phyloP scores from a whole-genome alignment of 2,797 vertebrate genomes.

The Pogoniulus pusillus region DNA sequence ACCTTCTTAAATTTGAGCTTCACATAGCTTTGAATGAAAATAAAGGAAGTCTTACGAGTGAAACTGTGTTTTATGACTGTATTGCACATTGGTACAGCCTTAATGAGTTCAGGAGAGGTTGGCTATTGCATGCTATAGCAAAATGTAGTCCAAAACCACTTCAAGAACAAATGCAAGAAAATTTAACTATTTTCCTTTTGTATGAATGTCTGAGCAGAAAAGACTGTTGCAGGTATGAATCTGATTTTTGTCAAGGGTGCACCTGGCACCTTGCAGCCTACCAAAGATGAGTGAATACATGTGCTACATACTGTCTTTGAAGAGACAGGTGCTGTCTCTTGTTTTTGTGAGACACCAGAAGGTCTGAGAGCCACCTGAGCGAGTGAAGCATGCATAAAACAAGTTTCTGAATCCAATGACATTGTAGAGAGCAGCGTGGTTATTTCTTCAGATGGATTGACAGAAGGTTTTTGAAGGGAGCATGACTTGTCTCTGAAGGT shows the following conservation, averaged over 20 bases:
- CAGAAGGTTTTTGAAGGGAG: background rate
- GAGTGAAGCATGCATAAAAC: background rate
- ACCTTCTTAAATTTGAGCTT: slow-evolving; percentile 51
- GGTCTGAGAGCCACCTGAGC: background rate
- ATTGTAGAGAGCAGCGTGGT: background rate
- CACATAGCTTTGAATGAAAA: slow-evolving; percentile 61
- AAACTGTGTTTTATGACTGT: slow-evolving; percentile 30
- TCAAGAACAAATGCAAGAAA: background rate
- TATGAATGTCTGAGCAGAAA: background rate
- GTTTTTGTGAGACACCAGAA: background rate
- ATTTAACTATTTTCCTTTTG: slow-evolving; percentile 1
- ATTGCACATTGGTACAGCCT: slow-evolving; percentile 57
- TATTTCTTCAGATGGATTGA: fast-evolving
- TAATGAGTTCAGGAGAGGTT: slow-evolving; percentile 66
- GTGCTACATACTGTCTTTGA: background rate
- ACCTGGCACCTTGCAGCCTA: fast-evolving
- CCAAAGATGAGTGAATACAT: background rate
- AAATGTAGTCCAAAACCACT: slow-evolving; percentile 41
- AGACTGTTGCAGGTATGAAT: fast-evolving
- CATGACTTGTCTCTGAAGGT: background rate
- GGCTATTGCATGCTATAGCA: slow-evolving; percentile 40
- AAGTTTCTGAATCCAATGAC: background rate
- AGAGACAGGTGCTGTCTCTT: background rate
- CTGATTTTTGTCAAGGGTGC: background rate
- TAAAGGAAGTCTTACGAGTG: slow-evolving; percentile 61